Evolutionary conservation across 2,888 invertebrate genomes (phyloP).

Genomic region (Metalampra italica): DNA sequence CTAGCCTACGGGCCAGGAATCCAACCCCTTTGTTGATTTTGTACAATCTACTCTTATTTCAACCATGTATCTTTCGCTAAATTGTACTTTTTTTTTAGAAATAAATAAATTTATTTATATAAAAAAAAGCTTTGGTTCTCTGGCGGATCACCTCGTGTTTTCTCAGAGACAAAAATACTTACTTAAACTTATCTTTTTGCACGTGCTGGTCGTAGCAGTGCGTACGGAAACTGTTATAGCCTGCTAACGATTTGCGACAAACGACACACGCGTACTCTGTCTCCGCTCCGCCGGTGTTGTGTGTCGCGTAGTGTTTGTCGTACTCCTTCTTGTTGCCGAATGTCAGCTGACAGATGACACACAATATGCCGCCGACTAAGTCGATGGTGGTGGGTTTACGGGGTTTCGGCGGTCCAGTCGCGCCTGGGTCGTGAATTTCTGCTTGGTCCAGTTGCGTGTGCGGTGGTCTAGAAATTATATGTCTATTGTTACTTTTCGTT

Average conservation of each 20-base stretch:
- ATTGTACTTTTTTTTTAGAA: too few species aligned
- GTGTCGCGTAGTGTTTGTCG: constrained; percentile 72
- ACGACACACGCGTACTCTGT: constrained; percentile 77
- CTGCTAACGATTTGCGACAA: constrained; percentile 72
- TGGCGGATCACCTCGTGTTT: too few species aligned
- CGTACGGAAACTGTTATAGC: constrained; percentile 77
- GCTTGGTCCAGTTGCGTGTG: constrained; percentile 17
- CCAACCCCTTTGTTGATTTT: too few species aligned
- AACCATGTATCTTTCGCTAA: too few species aligned
- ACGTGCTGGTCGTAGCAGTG: constrained; percentile 71
- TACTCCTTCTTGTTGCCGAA: constrained; percentile 73
- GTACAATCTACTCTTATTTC: too few species aligned
- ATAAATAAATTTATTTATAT: too few species aligned
- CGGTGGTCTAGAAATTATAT: constrained; percentile 53
- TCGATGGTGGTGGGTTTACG: constrained; percentile 60
- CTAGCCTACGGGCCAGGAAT: too few species aligned
- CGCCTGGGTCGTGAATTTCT: not conserved
- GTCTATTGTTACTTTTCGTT: constrained; percentile 35
- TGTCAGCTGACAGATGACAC: constrained; percentile 73
- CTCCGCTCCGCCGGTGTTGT: constrained; percentile 39
- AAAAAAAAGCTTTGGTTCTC: too few species aligned
- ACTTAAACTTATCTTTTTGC: constrained; percentile 77
- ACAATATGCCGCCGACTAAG: constrained; percentile 74
- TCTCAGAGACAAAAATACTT: constrained; percentile 38
- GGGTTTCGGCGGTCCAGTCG: constrained; percentile 7